These are phyloP conservation scores for Euphydryas editha DNA, from an alignment of 2,888 invertebrate genomes.

Conservation along the genomic window DNA sequence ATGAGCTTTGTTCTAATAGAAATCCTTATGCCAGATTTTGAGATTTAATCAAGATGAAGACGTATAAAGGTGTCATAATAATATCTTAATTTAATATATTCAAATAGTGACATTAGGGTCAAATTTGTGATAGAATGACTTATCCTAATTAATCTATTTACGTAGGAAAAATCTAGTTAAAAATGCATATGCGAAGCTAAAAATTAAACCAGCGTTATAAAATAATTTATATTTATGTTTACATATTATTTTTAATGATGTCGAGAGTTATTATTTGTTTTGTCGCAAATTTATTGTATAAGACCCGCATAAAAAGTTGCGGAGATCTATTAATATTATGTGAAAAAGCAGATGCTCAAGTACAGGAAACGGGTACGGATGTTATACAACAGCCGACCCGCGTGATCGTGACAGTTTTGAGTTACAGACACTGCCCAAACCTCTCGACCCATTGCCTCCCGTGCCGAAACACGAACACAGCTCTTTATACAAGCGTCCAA, in stretches of 20 bases:
- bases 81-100: not conserved
- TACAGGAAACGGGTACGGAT: conserved; percentile 32
- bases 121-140: no score
- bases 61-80: conserved; percentile 12
- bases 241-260: not conserved
- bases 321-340: conserved; percentile 28
- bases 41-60: conserved; percentile 24
- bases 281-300: not conserved
- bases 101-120: no score
- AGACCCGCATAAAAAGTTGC: conserved; percentile 3
- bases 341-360: conserved; percentile 32
- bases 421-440: conserved; percentile 39
- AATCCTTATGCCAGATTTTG: conserved; percentile 35
- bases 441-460: conserved; percentile 28
- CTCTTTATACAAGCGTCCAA: conserved; percentile 12
- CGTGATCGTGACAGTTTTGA: conserved; percentile 63
- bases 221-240: not conserved
- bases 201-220: not conserved
- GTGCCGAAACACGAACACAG: conserved; percentile 16
- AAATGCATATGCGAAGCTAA: no score
- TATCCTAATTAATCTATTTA: no score
- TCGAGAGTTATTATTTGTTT: not conserved
- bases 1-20: conserved; percentile 38
- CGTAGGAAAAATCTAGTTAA: no score
- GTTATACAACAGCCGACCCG: conserved; percentile 44